Conservation (phyloP, 2,797 vertebrate genomes). For the Ispidina picta region DNA sequence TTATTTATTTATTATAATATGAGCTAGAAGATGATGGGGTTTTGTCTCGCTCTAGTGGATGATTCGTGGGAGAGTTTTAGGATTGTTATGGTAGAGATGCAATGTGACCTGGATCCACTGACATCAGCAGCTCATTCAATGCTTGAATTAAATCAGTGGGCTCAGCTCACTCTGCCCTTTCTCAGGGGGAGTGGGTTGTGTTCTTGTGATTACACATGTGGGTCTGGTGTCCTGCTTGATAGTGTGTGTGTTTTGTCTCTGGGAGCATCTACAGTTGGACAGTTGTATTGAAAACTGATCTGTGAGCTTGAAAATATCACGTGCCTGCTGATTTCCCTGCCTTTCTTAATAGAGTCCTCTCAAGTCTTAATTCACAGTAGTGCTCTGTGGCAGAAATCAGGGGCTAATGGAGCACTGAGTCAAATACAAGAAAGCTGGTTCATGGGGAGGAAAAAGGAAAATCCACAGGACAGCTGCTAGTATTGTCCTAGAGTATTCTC, state of each 20-base stretch:
- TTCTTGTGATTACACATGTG: neutral
- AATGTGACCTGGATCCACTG: neutral
- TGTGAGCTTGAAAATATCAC: neutral
- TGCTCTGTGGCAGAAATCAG: neutral
- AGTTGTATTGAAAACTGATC: neutral
- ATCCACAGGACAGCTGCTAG: neutral
- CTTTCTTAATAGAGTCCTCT: neutral
- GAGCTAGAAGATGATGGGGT: neutral
- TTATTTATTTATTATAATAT: neutral
- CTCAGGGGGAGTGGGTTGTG: neutral
- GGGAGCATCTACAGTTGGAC: neutral
- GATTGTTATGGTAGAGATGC: neutral
- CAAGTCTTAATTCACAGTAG: neutral
- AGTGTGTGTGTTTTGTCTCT: neutral
- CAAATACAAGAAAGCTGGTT: neutral
- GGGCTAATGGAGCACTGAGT: neutral
- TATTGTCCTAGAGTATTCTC: neutral
- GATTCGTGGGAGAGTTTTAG: neutral
- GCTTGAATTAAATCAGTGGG: neutral
- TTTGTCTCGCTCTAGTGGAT: neutral
- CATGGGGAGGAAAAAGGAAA: rapidly evolving
- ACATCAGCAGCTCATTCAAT: neutral
- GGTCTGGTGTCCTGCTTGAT: neutral
- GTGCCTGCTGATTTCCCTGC: neutral
- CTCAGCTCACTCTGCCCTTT: neutral